These are phyloP conservation scores for Drosophila anceps DNA, from an alignment of 2,888 invertebrate genomes.

Conservation along the genomic window DNA sequence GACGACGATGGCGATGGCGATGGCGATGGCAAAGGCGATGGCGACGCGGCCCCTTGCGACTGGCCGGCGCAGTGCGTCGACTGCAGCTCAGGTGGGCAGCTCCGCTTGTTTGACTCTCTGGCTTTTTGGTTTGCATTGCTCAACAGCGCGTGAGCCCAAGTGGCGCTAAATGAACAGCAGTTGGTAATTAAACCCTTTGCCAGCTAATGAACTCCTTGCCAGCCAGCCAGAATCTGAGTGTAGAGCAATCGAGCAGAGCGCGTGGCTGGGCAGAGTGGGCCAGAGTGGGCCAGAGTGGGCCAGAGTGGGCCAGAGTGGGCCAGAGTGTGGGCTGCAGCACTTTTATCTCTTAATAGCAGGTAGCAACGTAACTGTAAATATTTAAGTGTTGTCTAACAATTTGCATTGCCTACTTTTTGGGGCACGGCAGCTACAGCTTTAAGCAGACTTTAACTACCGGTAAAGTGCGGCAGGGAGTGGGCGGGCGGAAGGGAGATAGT, in stretches of 20 bases:
- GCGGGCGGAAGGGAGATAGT: constrained; percentile 31
- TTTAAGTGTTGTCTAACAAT: constrained; percentile 61
- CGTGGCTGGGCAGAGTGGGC: neutral
- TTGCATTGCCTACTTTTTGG: constrained; percentile 48
- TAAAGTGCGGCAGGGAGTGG: neutral
- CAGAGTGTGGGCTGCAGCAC: constrained; percentile 35
- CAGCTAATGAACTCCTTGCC: constrained; percentile 82
- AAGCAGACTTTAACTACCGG: constrained; percentile 21
- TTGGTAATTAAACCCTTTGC: constrained; percentile 85
- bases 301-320: neutral
- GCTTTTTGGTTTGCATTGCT: constrained; percentile 80
- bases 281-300: too few relatives aligned
- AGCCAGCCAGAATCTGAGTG: constrained; percentile 11
- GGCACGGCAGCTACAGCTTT: constrained; percentile 2
- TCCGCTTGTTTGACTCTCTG: constrained; percentile 50
- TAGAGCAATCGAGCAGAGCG: neutral
- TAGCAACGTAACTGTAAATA: constrained; percentile 66
- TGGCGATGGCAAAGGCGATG: too few relatives aligned
- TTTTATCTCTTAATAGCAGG: constrained; percentile 73
- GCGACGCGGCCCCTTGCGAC: constrained; percentile 24
- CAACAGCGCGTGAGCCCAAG: constrained; percentile 85
- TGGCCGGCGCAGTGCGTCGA: constrained; percentile 50
- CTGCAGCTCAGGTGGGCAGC: constrained; percentile 40
- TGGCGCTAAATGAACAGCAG: constrained; percentile 85
- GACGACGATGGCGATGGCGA: too few relatives aligned